Conservation (phyloP, 2,113 vertebrate species). For the Spea multiplicata region DNA sequence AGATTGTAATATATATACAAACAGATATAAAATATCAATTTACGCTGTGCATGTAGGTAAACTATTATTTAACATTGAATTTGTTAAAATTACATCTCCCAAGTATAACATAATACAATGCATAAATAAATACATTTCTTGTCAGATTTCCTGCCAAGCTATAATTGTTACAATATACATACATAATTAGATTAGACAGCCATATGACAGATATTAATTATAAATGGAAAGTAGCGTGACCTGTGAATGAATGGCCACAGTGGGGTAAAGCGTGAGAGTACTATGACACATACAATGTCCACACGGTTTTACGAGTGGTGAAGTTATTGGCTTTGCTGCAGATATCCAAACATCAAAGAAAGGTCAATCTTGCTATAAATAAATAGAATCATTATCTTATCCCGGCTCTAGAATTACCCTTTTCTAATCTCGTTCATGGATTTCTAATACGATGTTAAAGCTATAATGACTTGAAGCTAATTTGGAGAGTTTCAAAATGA, state of each 20-base stretch:
- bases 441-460: too few relatives aligned
- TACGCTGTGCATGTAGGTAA: neutral
- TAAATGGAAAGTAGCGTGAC: neutral
- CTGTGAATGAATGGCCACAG: neutral
- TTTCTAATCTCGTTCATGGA: too few relatives aligned
- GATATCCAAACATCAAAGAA: neutral
- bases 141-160: conserved; percentile 9
- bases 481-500: too few relatives aligned
- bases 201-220: neutral
- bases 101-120: conserved; percentile 26
- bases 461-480: too few relatives aligned
- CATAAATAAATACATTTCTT: conserved; percentile 23
- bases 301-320: neutral
- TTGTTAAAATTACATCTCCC: conserved; percentile 25
- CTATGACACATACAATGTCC: neutral
- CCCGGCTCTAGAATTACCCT: too few relatives aligned
- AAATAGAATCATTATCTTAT: too few relatives aligned
- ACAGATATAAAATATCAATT: conserved; percentile 13
- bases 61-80: conserved; percentile 19
- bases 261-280: neutral
- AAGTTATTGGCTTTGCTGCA: neutral
- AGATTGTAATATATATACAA: neutral
- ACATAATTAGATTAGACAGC: conserved; percentile 22
- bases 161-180: conserved; percentile 26
- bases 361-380: too few relatives aligned